Conservation (phyloP, 2,888 invertebrate species). For the Sarcophaga subvicina region DNA sequence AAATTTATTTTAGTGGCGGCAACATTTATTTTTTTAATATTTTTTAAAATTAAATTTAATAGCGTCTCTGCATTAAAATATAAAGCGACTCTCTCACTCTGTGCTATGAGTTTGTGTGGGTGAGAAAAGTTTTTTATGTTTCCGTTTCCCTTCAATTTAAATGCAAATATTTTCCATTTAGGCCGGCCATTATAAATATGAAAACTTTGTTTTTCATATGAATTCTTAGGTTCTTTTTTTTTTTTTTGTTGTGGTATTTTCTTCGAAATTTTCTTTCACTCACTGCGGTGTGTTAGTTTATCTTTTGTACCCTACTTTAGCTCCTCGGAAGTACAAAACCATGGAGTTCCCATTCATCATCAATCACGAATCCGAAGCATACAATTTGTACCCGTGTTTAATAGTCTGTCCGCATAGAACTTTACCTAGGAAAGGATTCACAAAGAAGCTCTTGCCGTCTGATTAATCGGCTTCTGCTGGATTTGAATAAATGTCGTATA, state of each 20-base stretch:
- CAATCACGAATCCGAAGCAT: too few relatives aligned
- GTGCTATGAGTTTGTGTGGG: not conserved
- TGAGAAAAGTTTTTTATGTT: slow-evolving; percentile 21
- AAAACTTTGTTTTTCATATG: not conserved
- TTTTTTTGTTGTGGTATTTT: slow-evolving; percentile 1
- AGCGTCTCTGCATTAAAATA: slow-evolving; percentile 7
- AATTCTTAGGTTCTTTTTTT: not conserved
- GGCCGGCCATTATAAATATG: slow-evolving; percentile 6
- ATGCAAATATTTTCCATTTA: slow-evolving; percentile 58
- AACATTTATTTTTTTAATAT: slow-evolving; percentile 27
- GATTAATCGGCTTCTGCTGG: too few relatives aligned
- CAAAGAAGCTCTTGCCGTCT: too few relatives aligned
- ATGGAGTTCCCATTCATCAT: too few relatives aligned
- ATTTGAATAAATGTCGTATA: too few relatives aligned
- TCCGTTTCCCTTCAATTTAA: slow-evolving; percentile 53
- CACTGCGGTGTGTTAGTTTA: not conserved
- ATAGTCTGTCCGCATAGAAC: too few relatives aligned
- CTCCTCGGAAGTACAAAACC: too few relatives aligned
- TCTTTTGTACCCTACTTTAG: slow-evolving; percentile 1
- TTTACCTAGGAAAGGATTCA: too few relatives aligned
- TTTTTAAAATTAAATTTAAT: slow-evolving; percentile 26
- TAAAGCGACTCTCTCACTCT: not conserved
- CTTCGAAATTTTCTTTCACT: too few relatives aligned
- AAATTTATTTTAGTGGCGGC: slow-evolving; percentile 13
- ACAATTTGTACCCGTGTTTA: too few relatives aligned